These are phyloP conservation scores for Pelobates fuscus DNA, from an alignment of 2,113 vertebrate genomes.

Conservation along the genomic window DNA sequence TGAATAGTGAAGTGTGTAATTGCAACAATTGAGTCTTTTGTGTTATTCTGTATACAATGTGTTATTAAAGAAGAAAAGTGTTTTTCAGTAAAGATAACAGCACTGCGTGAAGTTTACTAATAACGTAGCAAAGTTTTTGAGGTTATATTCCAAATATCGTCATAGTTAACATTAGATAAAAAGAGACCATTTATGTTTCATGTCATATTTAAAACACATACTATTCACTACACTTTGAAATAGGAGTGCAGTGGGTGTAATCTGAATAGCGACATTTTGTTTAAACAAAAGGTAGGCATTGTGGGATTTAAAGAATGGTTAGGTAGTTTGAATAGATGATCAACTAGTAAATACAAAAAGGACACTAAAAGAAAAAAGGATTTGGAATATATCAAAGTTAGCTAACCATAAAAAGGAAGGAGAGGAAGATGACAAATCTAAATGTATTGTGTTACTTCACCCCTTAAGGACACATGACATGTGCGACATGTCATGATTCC, in stretches of 20 bases:
- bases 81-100: not conserved
- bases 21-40: not conserved
- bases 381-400: too few relatives aligned
- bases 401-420: too few relatives aligned
- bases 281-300: not conserved
- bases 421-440: too few relatives aligned
- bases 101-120: not conserved
- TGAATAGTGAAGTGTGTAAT: not conserved
- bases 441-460: too few relatives aligned
- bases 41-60: not conserved
- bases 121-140: not conserved
- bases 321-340: too few relatives aligned
- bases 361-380: too few relatives aligned
- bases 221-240: not conserved
- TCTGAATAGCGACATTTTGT: not conserved
- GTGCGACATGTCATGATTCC: too few relatives aligned
- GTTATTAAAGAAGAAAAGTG: not conserved
- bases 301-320: not conserved
- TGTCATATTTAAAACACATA: not conserved
- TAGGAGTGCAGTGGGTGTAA: not conserved
- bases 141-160: not conserved
- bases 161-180: not conserved
- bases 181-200: not conserved
- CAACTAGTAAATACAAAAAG: too few relatives aligned
- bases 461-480: too few relatives aligned